phyloP scores from a whole-genome alignment of 2,888 invertebrate genomes.

The Agonopterix subpropinquella region DNA sequence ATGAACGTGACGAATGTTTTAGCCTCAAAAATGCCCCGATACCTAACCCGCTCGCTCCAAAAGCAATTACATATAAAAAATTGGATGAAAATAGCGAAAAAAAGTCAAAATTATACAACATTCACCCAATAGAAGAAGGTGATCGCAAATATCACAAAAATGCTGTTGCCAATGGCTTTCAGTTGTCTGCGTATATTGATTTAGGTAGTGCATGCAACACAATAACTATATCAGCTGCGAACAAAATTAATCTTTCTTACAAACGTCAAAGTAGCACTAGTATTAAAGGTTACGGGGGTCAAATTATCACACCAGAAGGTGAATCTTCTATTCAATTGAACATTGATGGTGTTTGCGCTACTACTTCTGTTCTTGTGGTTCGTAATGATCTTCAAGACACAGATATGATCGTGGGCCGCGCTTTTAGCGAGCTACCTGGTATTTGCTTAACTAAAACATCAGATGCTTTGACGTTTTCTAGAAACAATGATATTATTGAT shows the following conservation, averaged over 20 bases:
- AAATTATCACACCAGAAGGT: not conserved
- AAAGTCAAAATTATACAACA: not conserved
- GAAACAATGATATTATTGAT: too few relatives aligned
- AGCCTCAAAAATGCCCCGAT: not conserved
- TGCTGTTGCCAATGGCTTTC: not conserved
- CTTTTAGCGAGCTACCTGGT: slow-evolving; percentile 1
- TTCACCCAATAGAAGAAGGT: not conserved
- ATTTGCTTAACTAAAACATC: not conserved
- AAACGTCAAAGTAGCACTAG: not conserved
- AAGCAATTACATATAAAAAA: too few relatives aligned
- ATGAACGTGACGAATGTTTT: not conserved
- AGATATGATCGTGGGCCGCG: slow-evolving; percentile 1
- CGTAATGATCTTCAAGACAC: not conserved
- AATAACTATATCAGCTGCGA: not conserved
- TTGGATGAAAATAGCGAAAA: not conserved
- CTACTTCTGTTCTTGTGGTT: not conserved
- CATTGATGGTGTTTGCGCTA: not conserved
- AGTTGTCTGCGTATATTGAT: not conserved
- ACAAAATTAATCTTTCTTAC: too few relatives aligned
- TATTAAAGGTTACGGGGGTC: not conserved
- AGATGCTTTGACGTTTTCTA: too few relatives aligned
- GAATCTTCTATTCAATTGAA: not conserved
- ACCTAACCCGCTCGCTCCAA: not conserved
- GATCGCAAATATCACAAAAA: slow-evolving; percentile 1
- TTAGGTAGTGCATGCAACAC: slow-evolving; percentile 1